A percentile compares a stretch with the other conserved stretches of the same genome.
Evolutionary conservation across 2,113 vertebrate genomes (phyloP).

Genomic region (Silurus meridionalis): DNA sequence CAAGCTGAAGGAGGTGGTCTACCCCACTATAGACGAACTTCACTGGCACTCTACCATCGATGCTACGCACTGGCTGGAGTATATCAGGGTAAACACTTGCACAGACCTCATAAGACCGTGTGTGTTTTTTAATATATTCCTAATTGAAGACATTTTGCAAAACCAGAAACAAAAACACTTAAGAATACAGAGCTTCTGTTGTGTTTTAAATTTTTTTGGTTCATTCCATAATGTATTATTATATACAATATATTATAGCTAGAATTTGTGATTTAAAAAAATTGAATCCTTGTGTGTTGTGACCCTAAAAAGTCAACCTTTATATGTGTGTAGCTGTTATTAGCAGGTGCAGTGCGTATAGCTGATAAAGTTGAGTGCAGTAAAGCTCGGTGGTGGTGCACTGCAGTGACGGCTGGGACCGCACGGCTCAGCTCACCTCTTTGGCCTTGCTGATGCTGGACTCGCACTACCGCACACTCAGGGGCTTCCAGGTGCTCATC

Average conservation of each 20-base stretch:
- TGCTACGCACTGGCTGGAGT: slow-evolving; percentile 93
- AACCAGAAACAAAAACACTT: background rate
- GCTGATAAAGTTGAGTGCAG: slow-evolving; percentile 91
- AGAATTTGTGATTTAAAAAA: background rate
- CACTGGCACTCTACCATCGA: slow-evolving; percentile 90
- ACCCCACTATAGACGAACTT: slow-evolving; percentile 87
- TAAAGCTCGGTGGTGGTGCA: slow-evolving; percentile 95
- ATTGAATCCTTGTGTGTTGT: no score
- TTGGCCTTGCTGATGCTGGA: slow-evolving; percentile 97
- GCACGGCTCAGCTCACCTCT: slow-evolving; percentile 90
- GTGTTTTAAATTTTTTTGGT: background rate
- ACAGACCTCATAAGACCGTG: background rate
- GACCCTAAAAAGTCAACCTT: background rate
- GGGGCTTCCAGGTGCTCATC: slow-evolving; percentile 90
- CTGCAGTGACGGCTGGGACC: slow-evolving; percentile 95
- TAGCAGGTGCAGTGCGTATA: slow-evolving; percentile 86
- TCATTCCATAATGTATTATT: background rate
- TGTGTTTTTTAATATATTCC: background rate
- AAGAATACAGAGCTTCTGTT: background rate
- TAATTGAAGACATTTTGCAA: background rate
- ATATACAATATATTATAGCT: background rate
- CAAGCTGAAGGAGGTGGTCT: slow-evolving; percentile 90
- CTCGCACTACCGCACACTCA: slow-evolving; percentile 88
- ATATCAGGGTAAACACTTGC: slow-evolving; percentile 81
- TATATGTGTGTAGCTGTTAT: slow-evolving; percentile 74